Conservation (phyloP, 1,140 invertebrate genomes). For the Panagrolaimus sp. region DNA sequence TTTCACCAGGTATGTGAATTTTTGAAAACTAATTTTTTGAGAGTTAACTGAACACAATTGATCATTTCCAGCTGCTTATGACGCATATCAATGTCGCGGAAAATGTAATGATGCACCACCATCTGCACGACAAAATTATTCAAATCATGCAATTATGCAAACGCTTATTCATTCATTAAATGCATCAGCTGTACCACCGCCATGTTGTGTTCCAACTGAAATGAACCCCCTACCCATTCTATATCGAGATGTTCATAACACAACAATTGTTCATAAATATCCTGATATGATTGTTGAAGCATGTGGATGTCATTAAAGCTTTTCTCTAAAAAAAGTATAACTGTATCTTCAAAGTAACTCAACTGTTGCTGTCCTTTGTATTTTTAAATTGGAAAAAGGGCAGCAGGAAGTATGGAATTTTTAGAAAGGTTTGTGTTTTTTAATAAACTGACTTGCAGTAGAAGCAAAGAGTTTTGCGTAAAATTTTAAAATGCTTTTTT, state of each 20-base stretch:
- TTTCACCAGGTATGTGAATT: conserved; percentile 1
- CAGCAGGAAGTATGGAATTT: no score
- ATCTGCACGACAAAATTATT: background rate
- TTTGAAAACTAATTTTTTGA: background rate
- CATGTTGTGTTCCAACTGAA: background rate
- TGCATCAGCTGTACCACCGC: background rate
- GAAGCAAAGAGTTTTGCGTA: no score
- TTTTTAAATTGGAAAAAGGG: no score
- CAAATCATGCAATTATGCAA: conserved; percentile 15
- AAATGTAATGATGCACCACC: background rate
- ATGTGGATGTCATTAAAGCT: conserved; percentile 15
- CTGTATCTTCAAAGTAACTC: no score
- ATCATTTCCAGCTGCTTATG: background rate
- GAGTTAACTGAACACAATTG: no score
- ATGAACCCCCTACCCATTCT: background rate
- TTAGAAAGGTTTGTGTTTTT: no score
- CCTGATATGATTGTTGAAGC: background rate
- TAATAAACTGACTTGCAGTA: no score
- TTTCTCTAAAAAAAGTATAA: no score
- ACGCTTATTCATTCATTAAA: background rate
- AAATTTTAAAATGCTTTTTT: no score
- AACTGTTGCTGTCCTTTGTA: no score
- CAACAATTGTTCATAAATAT: background rate
- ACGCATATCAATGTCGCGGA: conserved; percentile 10
- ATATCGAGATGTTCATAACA: background rate